Evolutionary conservation across 2,113 vertebrate genomes (phyloP), one percentile per base, ranked within the genome.

Genomic region (Bubo bubo): DNA sequence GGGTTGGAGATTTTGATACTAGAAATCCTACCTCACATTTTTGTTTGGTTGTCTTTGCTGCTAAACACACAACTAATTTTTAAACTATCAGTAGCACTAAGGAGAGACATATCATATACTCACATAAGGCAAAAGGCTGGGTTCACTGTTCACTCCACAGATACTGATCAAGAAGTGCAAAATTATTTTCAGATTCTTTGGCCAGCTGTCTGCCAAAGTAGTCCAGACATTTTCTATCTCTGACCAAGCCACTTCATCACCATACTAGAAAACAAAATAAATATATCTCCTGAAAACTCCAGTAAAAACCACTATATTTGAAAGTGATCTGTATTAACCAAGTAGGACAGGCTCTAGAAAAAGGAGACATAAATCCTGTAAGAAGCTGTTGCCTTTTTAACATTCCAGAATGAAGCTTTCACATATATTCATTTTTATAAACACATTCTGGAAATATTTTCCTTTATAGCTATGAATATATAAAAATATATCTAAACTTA

Each of bases 161-260:
- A 99, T 99, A 97, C 99, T 99, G 98, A 99, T 99, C 96, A 99
- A 97, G 98, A 99, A 99, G 97, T 99, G 99, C 95, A 99, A 98
- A 96, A 99, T 99, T 96, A 99, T 99, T 97, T 99, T 99, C 96
- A 99, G 98, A 98, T 99, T 99, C 97, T 99, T 99, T 19, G 99
- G 99, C 99, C 99, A 99, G 95, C 99, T 99, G 93, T 99, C 99
- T 84, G 99, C 99, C 90, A 99, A 98, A 10, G 99, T 99, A 89
- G 99, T 99, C 99, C 99, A 99, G 27, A 99, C 99, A 5, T 99
- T 99, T 98, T 99, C 99, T 70, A 99, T 99, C 97, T 99, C 99
- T 3, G 99, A 99, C 99, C 99, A 99, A 35, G 99, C 99, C 95
- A 99, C 98, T 97, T 99, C 99, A 88, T 99, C 99, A 8, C 99